These are phyloP conservation scores for Acropora tenuis DNA, from an alignment of 64 coral and sea anemone genomes.

Conservation along the genomic window DNA sequence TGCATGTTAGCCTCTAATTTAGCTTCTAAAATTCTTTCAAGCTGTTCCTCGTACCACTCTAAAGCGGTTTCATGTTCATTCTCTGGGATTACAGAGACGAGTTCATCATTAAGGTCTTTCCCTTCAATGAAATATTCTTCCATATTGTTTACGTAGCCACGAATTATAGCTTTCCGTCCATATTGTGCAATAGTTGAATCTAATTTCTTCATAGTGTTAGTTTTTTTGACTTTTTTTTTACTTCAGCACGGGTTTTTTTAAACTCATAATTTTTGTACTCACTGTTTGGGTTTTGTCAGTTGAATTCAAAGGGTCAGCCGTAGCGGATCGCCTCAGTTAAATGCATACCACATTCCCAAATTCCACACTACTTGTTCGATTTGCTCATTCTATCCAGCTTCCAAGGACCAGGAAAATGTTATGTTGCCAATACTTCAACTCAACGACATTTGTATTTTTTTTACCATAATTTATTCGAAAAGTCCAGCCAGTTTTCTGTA, in stretches of 20 bases:
- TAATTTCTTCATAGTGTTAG: constrained; percentile 13
- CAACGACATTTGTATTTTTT: too few relatives aligned
- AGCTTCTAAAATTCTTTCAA: background rate
- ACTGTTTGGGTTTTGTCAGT: background rate
- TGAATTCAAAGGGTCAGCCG: background rate
- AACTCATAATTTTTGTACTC: background rate
- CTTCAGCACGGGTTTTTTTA: background rate
- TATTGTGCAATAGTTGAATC: background rate
- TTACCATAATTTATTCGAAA: too few relatives aligned
- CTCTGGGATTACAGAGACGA: background rate
- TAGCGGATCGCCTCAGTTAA: background rate
- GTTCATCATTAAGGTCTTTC: background rate
- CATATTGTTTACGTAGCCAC: background rate
- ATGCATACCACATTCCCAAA: constrained; percentile 22
- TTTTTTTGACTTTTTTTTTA: background rate
- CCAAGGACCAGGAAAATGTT: background rate
- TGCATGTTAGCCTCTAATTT: constrained; percentile 8
- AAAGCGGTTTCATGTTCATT: constrained; percentile 5
- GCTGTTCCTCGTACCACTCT: background rate
- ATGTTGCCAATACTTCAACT: too few relatives aligned
- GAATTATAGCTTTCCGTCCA: constrained; percentile 2
- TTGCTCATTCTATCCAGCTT: background rate
- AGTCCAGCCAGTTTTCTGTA: too few relatives aligned
- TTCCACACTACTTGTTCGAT: background rate
- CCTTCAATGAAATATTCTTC: background rate